Evolutionary conservation across 1,140 invertebrate species (phyloP).

Genomic region (Sycophila sp.): DNA sequence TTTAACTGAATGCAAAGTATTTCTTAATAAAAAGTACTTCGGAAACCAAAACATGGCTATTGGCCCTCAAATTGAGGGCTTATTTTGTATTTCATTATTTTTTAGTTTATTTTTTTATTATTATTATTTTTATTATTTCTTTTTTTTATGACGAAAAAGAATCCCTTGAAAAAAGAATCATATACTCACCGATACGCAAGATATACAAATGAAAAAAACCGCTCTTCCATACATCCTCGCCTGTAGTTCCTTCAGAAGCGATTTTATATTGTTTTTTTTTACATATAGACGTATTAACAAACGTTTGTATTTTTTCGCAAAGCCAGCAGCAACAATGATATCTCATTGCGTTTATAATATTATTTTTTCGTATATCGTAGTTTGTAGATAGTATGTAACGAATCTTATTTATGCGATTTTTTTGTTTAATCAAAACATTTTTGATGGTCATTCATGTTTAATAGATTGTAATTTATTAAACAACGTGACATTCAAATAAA

Average conservation of each 20-base stretch:
- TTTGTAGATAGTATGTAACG: slow-evolving; percentile 19
- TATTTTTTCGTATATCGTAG: slow-evolving; percentile 17
- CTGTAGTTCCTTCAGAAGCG: slow-evolving; percentile 36
- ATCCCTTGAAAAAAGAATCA: no score
- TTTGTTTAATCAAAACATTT: slow-evolving; percentile 12
- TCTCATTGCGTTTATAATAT: slow-evolving; percentile 25
- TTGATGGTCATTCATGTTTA: slow-evolving; percentile 23
- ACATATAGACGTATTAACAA: slow-evolving; percentile 10
- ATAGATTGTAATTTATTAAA: slow-evolving; percentile 33
- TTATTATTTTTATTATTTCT: not conserved
- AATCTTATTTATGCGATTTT: slow-evolving; percentile 31
- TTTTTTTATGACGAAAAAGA: not conserved
- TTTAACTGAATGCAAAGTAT: slow-evolving; percentile 68
- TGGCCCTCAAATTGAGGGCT: not conserved
- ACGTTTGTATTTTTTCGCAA: slow-evolving; percentile 27
- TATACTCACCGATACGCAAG: slow-evolving; percentile 9
- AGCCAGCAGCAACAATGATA: slow-evolving; percentile 7
- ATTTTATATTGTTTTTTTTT: slow-evolving; percentile 32
- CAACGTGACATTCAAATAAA: slow-evolving; percentile 30
- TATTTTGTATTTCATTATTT: slow-evolving; percentile 32
- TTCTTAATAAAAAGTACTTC: slow-evolving; percentile 68
- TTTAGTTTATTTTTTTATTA: slow-evolving; percentile 9
- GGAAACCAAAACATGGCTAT: slow-evolving; percentile 50
- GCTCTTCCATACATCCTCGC: slow-evolving; percentile 20
- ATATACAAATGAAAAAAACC: not conserved